Percentiles rank a stretch among this genome's conserved stretches.
Conservation (phyloP, 1,140 invertebrate genomes). For the Drosophila pandora region DNA sequence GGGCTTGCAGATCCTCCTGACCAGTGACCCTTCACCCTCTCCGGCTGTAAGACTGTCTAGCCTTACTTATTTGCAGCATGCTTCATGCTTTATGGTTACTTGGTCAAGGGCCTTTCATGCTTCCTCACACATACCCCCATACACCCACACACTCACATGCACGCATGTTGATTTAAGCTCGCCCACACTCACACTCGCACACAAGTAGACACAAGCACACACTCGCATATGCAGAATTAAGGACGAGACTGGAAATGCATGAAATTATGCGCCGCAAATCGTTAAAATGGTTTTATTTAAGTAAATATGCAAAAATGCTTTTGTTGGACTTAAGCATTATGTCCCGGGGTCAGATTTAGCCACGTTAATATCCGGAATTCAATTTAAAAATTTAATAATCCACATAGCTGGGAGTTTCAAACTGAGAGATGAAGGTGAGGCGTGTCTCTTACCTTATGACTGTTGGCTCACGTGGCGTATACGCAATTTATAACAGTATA, state of each 20-base stretch:
- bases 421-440: not conserved
- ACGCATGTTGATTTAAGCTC: slow-evolving; percentile 46
- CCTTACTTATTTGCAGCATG: slow-evolving; percentile 80
- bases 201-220: not conserved
- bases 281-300: slow-evolving; percentile 80
- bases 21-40: slow-evolving; percentile 17
- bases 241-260: slow-evolving; percentile 66
- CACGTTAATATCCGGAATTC: slow-evolving; percentile 62
- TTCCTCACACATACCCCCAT: slow-evolving; percentile 31
- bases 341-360: slow-evolving; percentile 33
- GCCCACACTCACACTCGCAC: slow-evolving; percentile 16
- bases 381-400: slow-evolving; percentile 73
- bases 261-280: slow-evolving; percentile 77
- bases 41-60: slow-evolving; percentile 71
- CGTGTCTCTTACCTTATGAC: slow-evolving; percentile 60
- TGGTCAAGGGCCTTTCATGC: slow-evolving; percentile 77
- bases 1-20: slow-evolving; percentile 29
- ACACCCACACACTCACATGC: slow-evolving; percentile 20
- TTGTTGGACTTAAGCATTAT: slow-evolving; percentile 53
- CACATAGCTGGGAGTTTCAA: slow-evolving; percentile 53
- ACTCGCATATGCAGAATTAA: slow-evolving; percentile 10
- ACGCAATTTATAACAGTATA: slow-evolving; percentile 13
- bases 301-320: slow-evolving; percentile 79
- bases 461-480: slow-evolving; percentile 29
- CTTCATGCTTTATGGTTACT: slow-evolving; percentile 82